A percentile compares a stretch with the other conserved stretches of the same genome.
Conservation (phyloP, 2,797 vertebrate genomes). For the Synanceia verrucosa region DNA sequence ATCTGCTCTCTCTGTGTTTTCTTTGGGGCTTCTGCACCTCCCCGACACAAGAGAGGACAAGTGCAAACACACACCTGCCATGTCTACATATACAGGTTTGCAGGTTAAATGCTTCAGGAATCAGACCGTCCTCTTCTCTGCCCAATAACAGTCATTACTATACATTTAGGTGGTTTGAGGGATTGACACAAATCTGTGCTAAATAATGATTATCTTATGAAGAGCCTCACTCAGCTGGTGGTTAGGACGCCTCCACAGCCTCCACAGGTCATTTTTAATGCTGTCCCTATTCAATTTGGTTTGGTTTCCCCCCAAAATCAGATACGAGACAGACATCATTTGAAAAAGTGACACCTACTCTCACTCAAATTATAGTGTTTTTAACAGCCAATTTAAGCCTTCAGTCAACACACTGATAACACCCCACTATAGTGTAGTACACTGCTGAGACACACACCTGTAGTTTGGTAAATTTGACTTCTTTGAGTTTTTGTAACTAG, state of each 20-base stretch:
- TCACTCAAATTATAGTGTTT: slow-evolving; percentile 52
- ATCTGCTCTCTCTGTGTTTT: slow-evolving; percentile 61
- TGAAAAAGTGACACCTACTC: slow-evolving; percentile 50
- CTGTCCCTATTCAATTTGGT: too few relatives aligned
- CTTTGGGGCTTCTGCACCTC: slow-evolving; percentile 46
- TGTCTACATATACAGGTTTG: slow-evolving; percentile 51
- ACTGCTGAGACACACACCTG: slow-evolving; percentile 6
- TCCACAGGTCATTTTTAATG: slow-evolving; percentile 33
- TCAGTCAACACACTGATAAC: slow-evolving; percentile 25
- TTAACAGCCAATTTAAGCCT: slow-evolving; percentile 1
- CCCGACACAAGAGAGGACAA: slow-evolving; percentile 55
- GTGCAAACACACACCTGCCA: slow-evolving; percentile 71
- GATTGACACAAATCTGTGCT: slow-evolving; percentile 52
- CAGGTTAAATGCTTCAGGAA: slow-evolving; percentile 43
- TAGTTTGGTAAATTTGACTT: not conserved
- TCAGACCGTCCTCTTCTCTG: slow-evolving; percentile 32
- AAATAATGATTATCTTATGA: slow-evolving; percentile 76
- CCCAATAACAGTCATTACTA: slow-evolving; percentile 70
- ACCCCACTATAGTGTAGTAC: not conserved
- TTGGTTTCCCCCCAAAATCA: slow-evolving; percentile 53
- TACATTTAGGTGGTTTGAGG: slow-evolving; percentile 52
- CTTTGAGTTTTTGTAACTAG: not conserved
- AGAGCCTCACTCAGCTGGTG: slow-evolving; percentile 29
- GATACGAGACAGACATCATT: slow-evolving; percentile 25
- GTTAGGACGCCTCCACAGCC: slow-evolving; percentile 33